Evolutionary conservation across 37 sponge, comb jelly and placozoan species (phyloP).

Genomic region (Aphrocallistes beatrix): DNA sequence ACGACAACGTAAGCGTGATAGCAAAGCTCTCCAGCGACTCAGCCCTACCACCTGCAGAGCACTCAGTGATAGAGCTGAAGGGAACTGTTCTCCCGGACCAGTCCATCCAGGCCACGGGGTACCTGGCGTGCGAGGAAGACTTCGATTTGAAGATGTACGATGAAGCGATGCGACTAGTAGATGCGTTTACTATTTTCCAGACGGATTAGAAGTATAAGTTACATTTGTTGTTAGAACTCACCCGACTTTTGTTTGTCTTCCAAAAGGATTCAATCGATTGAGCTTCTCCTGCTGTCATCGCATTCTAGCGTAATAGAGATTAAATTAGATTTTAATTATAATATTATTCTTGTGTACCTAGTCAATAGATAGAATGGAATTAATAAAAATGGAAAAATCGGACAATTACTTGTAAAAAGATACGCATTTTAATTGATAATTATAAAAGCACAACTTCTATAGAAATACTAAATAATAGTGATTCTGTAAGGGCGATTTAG

Average conservation of each 20-base stretch:
- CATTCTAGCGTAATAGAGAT: not conserved
- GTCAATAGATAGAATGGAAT: not conserved
- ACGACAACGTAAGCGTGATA: not conserved
- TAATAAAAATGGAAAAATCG: not conserved
- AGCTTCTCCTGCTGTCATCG: not conserved
- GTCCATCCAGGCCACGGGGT: not conserved
- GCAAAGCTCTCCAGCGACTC: not conserved
- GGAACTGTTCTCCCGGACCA: not conserved
- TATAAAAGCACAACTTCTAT: too few species aligned
- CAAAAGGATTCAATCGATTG: not conserved
- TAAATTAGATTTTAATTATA: not conserved
- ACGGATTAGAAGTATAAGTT: too few species aligned
- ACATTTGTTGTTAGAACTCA: not conserved
- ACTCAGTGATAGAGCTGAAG: not conserved
- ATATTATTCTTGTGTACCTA: not conserved
- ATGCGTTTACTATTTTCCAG: not conserved
- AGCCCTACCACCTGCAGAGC: not conserved
- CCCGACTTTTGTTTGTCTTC: not conserved
- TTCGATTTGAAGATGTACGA: not conserved
- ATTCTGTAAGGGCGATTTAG: not conserved
- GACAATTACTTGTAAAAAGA: not conserved
- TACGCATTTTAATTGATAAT: not conserved
- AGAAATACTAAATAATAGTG: not conserved
- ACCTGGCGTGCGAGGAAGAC: not conserved
- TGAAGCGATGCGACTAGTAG: not conserved